A percentile compares a stretch with the other conserved stretches of the same genome.
phyloP scores from a whole-genome alignment of 2,113 vertebrate species.

The Eulemur macaco region DNA sequence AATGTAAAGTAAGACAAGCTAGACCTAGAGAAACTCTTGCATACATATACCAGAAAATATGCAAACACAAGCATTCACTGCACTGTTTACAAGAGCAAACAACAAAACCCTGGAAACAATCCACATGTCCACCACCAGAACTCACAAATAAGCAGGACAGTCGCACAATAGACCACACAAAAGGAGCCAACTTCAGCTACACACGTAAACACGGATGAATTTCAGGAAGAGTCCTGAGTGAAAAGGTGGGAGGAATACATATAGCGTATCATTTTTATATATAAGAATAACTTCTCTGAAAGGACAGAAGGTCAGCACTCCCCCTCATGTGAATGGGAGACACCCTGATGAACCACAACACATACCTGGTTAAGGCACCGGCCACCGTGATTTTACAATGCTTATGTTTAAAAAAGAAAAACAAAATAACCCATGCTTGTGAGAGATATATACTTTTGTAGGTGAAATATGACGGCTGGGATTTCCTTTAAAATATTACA shows the following conservation, averaged over 20 bases:
- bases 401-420: neutral
- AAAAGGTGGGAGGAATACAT: neutral
- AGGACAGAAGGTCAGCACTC: no score
- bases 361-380: neutral
- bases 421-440: neutral
- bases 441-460: neutral
- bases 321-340: neutral
- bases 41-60: rapidly evolving
- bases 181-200: neutral
- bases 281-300: neutral
- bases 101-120: neutral
- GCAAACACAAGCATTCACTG: no score
- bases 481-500: neutral
- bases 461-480: neutral
- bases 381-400: neutral
- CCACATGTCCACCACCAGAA: neutral
- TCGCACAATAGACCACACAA: neutral
- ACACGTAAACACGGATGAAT: neutral
- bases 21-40: neutral
- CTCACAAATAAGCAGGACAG: neutral
- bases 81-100: neutral
- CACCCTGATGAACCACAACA: neutral
- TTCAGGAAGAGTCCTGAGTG: neutral
- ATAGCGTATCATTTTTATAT: neutral
- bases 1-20: neutral